These are phyloP conservation scores for Theocolax elegans DNA, from an alignment of 1,140 invertebrate species.

Conservation along the genomic window DNA sequence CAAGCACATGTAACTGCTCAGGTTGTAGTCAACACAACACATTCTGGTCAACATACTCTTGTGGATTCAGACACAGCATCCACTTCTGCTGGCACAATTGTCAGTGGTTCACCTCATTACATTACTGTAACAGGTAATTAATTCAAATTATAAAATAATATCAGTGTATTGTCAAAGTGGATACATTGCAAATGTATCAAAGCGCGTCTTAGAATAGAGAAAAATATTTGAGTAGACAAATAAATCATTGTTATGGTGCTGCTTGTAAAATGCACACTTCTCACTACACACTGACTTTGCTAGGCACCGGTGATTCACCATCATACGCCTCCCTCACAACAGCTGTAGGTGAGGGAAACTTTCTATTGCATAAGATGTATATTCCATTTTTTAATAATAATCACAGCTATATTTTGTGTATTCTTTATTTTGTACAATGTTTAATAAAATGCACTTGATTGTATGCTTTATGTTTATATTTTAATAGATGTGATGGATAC, in stretches of 20 bases:
- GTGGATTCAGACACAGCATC: slow-evolving; percentile 64
- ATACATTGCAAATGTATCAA: background rate
- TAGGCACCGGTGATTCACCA: slow-evolving; percentile 66
- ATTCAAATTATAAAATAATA: too few species aligned
- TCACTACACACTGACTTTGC: slow-evolving; percentile 57
- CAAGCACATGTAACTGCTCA: slow-evolving; percentile 67
- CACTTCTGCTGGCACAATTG: slow-evolving; percentile 62
- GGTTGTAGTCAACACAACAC: slow-evolving; percentile 67
- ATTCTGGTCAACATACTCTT: slow-evolving; percentile 62
- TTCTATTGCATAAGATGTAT: slow-evolving; percentile 52
- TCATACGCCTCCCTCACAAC: slow-evolving; percentile 66
- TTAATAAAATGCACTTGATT: background rate
- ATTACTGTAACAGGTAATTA: slow-evolving; percentile 68
- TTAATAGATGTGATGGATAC: background rate
- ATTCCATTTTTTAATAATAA: slow-evolving; percentile 40
- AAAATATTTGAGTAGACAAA: slow-evolving; percentile 9
- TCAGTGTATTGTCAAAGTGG: too few species aligned
- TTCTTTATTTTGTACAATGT: too few species aligned
- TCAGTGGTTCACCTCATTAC: slow-evolving; percentile 67
- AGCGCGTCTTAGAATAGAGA: background rate
- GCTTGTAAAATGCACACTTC: slow-evolving; percentile 59
- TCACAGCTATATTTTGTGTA: too few species aligned
- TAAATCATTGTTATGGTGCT: slow-evolving; percentile 20
- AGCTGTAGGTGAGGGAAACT: slow-evolving; percentile 65
- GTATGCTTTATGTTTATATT: slow-evolving; percentile 30